Evolutionary conservation across 2,113 vertebrate genomes (phyloP), one percentile per base, ranked within the genome.

Genomic region (Vireo altiloquus): DNA sequence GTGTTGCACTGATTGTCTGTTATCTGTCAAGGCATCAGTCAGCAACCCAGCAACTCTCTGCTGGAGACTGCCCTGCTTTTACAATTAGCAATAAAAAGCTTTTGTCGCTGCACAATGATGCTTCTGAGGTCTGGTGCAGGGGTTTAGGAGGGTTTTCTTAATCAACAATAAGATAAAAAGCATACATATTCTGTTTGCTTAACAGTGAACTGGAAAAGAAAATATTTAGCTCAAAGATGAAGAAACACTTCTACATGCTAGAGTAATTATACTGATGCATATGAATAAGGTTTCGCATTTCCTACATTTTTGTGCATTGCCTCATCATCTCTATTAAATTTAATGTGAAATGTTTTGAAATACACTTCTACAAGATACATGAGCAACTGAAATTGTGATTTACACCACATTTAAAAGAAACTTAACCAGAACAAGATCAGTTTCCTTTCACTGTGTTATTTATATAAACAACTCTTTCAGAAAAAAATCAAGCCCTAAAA

Each of bases 1-100:
- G 80, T 89, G 82, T 93, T 0, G 8, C 37, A 68, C 75, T n/a
- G 68, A 90, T 87, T 92, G 95, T 92, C 82, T 84, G 87, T 94
- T 96, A 90, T 96, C 92, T 93, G 95, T 96, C 96, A 95, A 96
- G 78, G 89, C 94, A 95, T 96, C 89, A 91, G 90, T 71, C 96
- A 88, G 96, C 82, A 94, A 85, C 95, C 61, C 83, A 61, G 90
- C 89, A 89, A 52, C 83, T 96, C 96, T 74, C 93, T 92, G 92
- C 89, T 97, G 96, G 92, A 74, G 60, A 85, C 91, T 72, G 90
- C 75, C 83, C 94, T 92, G 52, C 93, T 89, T 93, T 96, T 78
- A 95, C 95, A 92, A 89, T 96, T 93, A 94, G 47, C 27, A 75
- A 78, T 91, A 77, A 83, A 95, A 93, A 86, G 90, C 95, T 93